Conservation (phyloP, 2,888 invertebrate species). For the Icerya purchasi region DNA sequence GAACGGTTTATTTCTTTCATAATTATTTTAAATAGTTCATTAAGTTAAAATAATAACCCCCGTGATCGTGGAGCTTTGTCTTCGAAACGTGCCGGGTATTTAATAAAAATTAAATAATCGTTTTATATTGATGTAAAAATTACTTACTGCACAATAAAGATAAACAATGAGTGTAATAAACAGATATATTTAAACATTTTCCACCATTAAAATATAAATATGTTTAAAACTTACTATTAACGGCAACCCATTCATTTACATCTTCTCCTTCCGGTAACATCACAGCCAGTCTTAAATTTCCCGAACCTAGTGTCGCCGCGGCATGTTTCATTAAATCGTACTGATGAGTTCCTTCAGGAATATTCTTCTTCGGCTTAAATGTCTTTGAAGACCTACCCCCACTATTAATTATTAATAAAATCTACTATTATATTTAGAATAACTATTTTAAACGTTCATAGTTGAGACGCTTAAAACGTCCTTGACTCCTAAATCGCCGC, state of each 20-base stretch:
- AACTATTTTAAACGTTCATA: too few species aligned
- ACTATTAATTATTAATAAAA: conserved; percentile 27
- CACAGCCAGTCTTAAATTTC: conserved; percentile 86
- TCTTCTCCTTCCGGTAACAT: conserved; percentile 97
- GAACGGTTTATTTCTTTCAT: neutral
- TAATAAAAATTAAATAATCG: too few species aligned
- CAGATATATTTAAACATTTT: too few species aligned
- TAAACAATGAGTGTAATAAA: too few species aligned
- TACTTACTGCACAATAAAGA: too few species aligned
- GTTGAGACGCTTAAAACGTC: too few species aligned
- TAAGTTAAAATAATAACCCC: too few species aligned
- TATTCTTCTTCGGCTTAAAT: conserved; percentile 96
- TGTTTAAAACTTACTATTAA: conserved; percentile 62
- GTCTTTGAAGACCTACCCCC: conserved; percentile 87
- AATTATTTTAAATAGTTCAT: neutral
- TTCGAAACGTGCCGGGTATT: too few species aligned
- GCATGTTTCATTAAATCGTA: conserved; percentile 98
- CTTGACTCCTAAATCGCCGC: too few species aligned
- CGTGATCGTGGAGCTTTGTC: neutral
- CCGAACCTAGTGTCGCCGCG: conserved; percentile 93
- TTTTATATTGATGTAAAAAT: too few species aligned
- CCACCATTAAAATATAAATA: neutral
- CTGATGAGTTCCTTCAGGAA: conserved; percentile 94
- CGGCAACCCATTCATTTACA: conserved; percentile 98
- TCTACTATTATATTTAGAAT: too few species aligned